These are phyloP conservation scores for Mythimna pallens DNA, from an alignment of 2,888 invertebrate species.

Conservation along the genomic window DNA sequence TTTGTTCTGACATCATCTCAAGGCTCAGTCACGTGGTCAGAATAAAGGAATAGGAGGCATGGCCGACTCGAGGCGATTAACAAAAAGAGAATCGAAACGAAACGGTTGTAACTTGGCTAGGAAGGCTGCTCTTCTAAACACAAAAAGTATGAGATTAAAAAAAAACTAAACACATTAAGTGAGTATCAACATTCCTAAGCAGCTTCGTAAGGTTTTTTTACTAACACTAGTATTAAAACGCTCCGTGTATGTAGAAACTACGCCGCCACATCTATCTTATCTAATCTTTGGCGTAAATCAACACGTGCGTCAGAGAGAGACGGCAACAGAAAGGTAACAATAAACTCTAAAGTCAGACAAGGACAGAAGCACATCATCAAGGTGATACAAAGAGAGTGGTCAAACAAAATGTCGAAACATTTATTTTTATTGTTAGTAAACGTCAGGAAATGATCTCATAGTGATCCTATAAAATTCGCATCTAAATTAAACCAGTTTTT, in stretches of 20 bases:
- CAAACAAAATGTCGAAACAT: conserved; percentile 81
- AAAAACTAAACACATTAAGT: too few species aligned
- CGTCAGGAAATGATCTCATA: conserved; percentile 85
- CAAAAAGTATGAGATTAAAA: too few species aligned
- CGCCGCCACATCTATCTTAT: conserved; percentile 20
- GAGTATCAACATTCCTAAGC: too few species aligned
- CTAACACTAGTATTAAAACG: background rate
- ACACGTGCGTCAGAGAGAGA: conserved; percentile 83
- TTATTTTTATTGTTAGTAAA: conserved; percentile 77
- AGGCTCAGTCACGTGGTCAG: too few species aligned
- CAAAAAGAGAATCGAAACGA: too few species aligned
- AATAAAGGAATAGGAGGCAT: too few species aligned
- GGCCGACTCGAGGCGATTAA: too few species aligned
- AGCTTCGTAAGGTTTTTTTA: too few species aligned
- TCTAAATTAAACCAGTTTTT: conserved; percentile 66
- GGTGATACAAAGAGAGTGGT: conserved; percentile 84
- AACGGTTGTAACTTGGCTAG: too few species aligned
- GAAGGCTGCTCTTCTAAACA: too few species aligned
- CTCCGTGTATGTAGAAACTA: conserved; percentile 35
- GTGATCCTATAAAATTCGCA: conserved; percentile 67
- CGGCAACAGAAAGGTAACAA: conserved; percentile 70
- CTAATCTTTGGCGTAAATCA: conserved; percentile 78
- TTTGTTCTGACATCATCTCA: too few species aligned
- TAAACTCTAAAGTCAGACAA: conserved; percentile 68
- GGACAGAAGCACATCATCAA: conserved; percentile 77